Evolutionary conservation across 2,113 vertebrate genomes (phyloP), one percentile per base, ranked within the genome.

Genomic region (Scopus umbretta): DNA sequence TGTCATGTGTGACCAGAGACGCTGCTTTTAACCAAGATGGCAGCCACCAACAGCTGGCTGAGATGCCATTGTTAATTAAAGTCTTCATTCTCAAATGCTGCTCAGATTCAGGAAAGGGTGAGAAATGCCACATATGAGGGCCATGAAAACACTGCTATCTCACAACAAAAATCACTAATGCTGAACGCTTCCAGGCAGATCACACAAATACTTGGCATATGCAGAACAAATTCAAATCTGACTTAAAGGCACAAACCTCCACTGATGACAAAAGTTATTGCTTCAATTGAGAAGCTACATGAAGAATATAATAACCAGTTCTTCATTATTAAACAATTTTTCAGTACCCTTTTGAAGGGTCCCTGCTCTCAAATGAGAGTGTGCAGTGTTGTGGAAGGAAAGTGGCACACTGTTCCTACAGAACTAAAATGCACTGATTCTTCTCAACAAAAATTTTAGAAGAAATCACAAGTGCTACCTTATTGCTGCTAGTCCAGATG

Each of bases 61-160:
- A 85, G 52, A 92, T 94, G 94, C 29, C 86, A 89, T 10, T 4
- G 1, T 61, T 89, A 73, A 96, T 96, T 90, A 86, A 89, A 93
- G 59, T 80, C 58, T 89, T 81, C 27, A 20, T 40, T 63, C 84
- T 94, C 40, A 65, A 91, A 65, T 61, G 58, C n/a, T 94, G 94
- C 66, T 97, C 40, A 66, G 76, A 81, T 82, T 74, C 34, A 85
- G 80, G 25, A 62, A 76, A 91, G 83, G 78, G 80, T 96, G 94
- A 94, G 92, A 96, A 89, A 89, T 76, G 74, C 30, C n/a, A 49
- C 8, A 7, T 84, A 38, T 16, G 32, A 92, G 34, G 55, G 62
- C 79, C 58, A 65, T 3, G 6, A 49, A 71, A 56, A 13, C 43
- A 93, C 55, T 50, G 20, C 30, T 36, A 7, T 62, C 66, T 83